These are phyloP conservation scores for Channa maculata DNA, from an alignment of 2,113 vertebrate genomes.

Conservation along the genomic window DNA sequence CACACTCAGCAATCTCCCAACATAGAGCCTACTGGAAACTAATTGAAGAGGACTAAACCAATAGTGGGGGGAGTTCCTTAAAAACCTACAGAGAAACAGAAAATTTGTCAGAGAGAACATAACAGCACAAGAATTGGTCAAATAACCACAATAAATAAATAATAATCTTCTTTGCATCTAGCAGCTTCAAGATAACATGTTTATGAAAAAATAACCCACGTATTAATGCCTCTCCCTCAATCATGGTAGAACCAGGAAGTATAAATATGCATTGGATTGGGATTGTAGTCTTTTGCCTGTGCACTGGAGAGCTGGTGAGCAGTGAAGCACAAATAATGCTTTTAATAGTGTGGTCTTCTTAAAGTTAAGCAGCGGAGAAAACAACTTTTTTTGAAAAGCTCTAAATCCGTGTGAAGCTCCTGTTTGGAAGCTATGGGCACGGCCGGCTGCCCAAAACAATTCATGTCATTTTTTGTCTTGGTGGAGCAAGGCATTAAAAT, in stretches of 20 bases:
- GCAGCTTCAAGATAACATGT: neutral
- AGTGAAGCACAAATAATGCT: too few species aligned
- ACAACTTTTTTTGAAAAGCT: too few species aligned
- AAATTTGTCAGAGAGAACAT: neutral
- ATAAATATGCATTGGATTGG: neutral
- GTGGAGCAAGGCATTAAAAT: too few species aligned
- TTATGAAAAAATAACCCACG: neutral
- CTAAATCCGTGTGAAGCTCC: too few species aligned
- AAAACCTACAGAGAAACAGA: neutral
- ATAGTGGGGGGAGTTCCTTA: neutral
- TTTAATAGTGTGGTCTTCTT: too few species aligned
- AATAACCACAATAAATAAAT: neutral
- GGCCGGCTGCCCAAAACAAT: too few species aligned
- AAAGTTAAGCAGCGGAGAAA: too few species aligned
- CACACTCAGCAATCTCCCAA: neutral
- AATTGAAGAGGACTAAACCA: neutral
- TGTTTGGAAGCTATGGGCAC: too few species aligned
- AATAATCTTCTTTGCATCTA: neutral
- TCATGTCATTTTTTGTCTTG: too few species aligned
- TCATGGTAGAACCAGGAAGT: slow-evolving; percentile 5
- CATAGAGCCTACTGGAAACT: neutral
- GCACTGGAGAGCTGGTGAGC: neutral
- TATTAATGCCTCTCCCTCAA: neutral
- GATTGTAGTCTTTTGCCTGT: neutral
- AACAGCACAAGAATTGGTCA: neutral